A percentile compares a stretch with the other conserved stretches of the same genome.
Evolutionary conservation across 2,113 vertebrate species (phyloP).

Genomic region (Etheostoma cragini): DNA sequence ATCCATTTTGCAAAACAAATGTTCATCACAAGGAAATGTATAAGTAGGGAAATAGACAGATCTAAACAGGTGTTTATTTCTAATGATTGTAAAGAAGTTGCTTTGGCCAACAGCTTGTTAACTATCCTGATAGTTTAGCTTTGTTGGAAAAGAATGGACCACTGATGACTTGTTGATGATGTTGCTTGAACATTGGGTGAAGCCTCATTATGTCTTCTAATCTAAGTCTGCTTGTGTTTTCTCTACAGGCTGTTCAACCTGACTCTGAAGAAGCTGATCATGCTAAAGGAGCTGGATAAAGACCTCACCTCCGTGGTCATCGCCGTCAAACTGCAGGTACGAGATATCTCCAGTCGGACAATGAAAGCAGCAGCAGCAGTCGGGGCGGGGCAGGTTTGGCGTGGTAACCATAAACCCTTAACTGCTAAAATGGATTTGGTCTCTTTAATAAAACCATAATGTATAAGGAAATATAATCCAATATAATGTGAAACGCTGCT

Average conservation of each 20-base stretch:
- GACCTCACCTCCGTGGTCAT: constrained; percentile 94
- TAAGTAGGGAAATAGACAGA: background rate
- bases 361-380: background rate
- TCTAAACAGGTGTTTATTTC: background rate
- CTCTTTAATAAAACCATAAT: background rate
- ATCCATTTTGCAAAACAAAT: constrained; percentile 3
- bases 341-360: background rate
- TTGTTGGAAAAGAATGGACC: background rate
- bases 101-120: too few species aligned
- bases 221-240: background rate
- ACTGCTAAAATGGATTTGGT: background rate
- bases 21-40: background rate
- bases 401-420: background rate
- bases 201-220: background rate
- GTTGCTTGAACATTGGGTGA: too few species aligned
- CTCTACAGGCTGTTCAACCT: constrained; percentile 89
- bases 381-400: background rate
- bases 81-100: background rate
- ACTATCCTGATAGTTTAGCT: too few species aligned
- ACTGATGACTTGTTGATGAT: too few species aligned
- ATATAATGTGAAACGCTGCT: background rate
- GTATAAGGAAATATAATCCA: background rate
- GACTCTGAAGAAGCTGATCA: constrained; percentile 91
- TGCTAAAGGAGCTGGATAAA: constrained; percentile 91
- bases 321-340: constrained; percentile 93